Percentiles rank a stretch among this genome's conserved stretches.
Conservation (phyloP, 2,113 vertebrate species). For the Erythrolamprus reginae region DNA sequence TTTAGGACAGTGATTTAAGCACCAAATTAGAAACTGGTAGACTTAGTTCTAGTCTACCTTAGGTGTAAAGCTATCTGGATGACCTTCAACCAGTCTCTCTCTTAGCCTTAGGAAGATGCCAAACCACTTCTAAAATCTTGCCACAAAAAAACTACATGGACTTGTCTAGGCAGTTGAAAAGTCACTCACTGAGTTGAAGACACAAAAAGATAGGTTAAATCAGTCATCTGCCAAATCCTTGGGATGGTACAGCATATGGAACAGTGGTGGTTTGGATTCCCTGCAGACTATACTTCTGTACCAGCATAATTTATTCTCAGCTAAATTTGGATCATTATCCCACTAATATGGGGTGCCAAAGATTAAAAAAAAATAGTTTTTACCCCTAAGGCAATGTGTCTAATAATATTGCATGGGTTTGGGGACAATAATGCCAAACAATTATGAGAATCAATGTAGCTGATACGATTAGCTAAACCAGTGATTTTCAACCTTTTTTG, state of each 20-base stretch:
- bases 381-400: background rate
- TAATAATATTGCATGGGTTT: background rate
- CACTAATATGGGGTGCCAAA: background rate
- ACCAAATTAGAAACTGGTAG: background rate
- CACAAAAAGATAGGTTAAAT: background rate
- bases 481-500: no score
- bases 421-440: background rate
- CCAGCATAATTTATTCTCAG: background rate
- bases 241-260: background rate
- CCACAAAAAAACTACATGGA: background rate
- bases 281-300: background rate
- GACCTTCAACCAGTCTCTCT: background rate
- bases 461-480: background rate
- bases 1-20: background rate
- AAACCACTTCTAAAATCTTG: background rate
- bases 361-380: background rate
- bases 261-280: background rate
- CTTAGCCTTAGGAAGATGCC: background rate
- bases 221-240: background rate
- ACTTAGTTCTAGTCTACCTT: background rate
- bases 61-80: background rate
- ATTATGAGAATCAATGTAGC: background rate
- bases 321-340: background rate
- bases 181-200: background rate
- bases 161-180: background rate